Evolutionary conservation across 2,797 vertebrate species (phyloP), one percentile per base, ranked within the genome.

Genomic region (Iguana delicatissima): DNA sequence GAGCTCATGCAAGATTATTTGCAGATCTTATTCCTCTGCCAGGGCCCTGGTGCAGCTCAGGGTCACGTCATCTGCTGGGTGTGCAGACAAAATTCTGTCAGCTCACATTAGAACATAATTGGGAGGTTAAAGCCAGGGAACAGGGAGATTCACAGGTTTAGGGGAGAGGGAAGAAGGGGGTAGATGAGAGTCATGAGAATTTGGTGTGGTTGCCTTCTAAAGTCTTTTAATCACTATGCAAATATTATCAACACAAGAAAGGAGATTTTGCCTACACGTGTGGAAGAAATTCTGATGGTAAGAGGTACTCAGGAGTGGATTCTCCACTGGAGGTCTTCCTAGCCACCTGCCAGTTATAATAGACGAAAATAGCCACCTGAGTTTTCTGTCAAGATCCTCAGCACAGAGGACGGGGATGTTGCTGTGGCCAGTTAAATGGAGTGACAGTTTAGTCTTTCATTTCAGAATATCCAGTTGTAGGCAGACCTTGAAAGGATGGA

Each of bases 381-480:
- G 42, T 46, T 46, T 46, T 46, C 42, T 46, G 46, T 2, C 8
- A 84, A 62, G 85, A 38, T 0, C 1, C 59, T 52, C 62, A 46
- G 62, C 79, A 76, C 80, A 57, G 69, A 0, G 2, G 16, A 0
- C 8, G 83, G 0, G 32, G 1, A 35, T 64, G 35, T n/a, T 59
- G 59, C 59, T 59, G 18, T 59, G 0, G 0, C 52, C 74, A n/a
- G 3, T 69, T 55, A 0, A 0, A 0, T 72, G 10, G 80, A 1
- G 6, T 0, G 3, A 38, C 55, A 74, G 80, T 85, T 76, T 76
- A 2, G 8, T 85, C 62, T 85, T 79, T 13, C 32, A 80, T 89
- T 69, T 80, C n/a, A 72, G 67, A 85, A 18, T n/a, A 76, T 26
- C 55, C 46, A 13, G 55, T n/a, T 38, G 50, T 18, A n/a, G 38